A percentile compares a stretch with the other conserved stretches of the same genome.
Evolutionary conservation across 2,797 vertebrate genomes (phyloP).

Genomic region (Erethizon dorsatum): DNA sequence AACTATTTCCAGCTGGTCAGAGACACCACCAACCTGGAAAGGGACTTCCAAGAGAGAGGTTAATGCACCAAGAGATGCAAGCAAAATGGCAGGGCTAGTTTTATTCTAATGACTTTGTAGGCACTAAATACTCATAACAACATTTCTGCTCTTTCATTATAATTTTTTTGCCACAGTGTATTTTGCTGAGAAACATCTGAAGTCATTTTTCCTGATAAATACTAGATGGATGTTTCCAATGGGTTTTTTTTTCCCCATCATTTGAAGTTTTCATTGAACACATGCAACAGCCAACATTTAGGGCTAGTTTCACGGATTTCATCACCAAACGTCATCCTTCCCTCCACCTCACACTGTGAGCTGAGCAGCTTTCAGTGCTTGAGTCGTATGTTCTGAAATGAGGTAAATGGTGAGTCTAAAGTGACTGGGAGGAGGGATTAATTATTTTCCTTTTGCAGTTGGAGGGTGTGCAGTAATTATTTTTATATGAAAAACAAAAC

Average conservation of each 20-base stretch:
- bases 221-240: background rate
- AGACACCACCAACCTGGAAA: slow-evolving; percentile 66
- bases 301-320: slow-evolving; percentile 60
- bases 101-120: slow-evolving; percentile 52
- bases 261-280: slow-evolving; percentile 61
- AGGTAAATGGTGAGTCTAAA: slow-evolving; percentile 32
- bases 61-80: slow-evolving; percentile 46
- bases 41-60: slow-evolving; percentile 76
- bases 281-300: slow-evolving; percentile 31
- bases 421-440: background rate
- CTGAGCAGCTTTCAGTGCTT: background rate
- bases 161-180: background rate
- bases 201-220: slow-evolving; percentile 43
- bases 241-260: slow-evolving; percentile 31
- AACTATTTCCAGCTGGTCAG: slow-evolving; percentile 81
- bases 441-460: slow-evolving; percentile 32
- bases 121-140: slow-evolving; percentile 32
- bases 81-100: slow-evolving; percentile 46
- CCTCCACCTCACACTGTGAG: background rate
- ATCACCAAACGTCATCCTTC: background rate
- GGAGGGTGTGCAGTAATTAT: slow-evolving; percentile 1
- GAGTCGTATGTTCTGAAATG: background rate
- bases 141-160: background rate
- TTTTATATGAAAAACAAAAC: slow-evolving; percentile 70
- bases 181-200: slow-evolving; percentile 68